A percentile compares a stretch with the other conserved stretches of the same genome.
phyloP scores from a whole-genome alignment of 2,888 invertebrate species.

The Dryomyza anilis region DNA sequence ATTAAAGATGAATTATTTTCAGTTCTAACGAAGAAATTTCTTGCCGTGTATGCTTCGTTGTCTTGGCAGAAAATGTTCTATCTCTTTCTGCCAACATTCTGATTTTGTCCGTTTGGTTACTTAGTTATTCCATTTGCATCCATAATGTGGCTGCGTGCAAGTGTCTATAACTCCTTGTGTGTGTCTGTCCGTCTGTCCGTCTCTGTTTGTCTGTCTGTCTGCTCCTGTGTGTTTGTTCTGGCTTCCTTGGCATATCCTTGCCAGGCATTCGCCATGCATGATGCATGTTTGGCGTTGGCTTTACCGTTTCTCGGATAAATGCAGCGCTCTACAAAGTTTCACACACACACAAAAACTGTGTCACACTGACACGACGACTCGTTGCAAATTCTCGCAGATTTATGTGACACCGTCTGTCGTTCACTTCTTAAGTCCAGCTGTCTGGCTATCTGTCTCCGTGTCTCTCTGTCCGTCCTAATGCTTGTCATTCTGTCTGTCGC shows the following conservation, averaged over 20 bases:
- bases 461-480: background rate
- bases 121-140: slow-evolving; percentile 51
- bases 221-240: background rate
- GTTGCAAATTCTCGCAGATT: slow-evolving; percentile 20
- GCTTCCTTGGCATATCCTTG: background rate
- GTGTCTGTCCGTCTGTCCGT: background rate
- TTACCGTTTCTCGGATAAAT: too few species aligned
- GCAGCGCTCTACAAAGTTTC: too few species aligned
- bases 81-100: background rate
- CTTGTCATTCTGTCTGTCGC: too few species aligned
- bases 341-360: too few species aligned
- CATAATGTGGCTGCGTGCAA: slow-evolving; percentile 38
- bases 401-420: slow-evolving; percentile 18
- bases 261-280: background rate
- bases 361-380: too few species aligned
- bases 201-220: background rate
- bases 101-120: slow-evolving; percentile 54
- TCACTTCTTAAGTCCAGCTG: background rate
- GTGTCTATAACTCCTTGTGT: background rate
- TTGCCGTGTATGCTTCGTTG: too few species aligned
- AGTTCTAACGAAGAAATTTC: too few species aligned
- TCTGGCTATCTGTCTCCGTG: background rate
- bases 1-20: too few species aligned
- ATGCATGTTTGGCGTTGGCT: background rate
- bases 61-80: too few species aligned